Evolutionary conservation across 2,797 vertebrate species (phyloP).

Genomic region (Prionace glauca): DNA sequence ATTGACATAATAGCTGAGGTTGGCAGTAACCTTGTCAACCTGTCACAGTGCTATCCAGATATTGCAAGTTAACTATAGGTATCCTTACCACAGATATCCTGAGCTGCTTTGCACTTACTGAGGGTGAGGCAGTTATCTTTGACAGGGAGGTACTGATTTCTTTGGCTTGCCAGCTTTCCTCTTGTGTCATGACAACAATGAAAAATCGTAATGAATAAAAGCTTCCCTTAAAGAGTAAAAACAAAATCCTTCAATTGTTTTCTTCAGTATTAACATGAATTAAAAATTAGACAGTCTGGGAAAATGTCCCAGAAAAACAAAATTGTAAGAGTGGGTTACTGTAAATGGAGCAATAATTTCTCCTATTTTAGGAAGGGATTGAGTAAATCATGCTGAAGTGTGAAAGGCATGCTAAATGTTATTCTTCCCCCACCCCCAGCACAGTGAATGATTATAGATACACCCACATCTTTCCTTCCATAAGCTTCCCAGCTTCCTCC

Average conservation of each 20-base stretch:
- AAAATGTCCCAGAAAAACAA: background rate
- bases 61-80: background rate
- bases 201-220: background rate
- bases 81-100: background rate
- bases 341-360: background rate
- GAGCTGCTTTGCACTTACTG: background rate
- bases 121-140: background rate
- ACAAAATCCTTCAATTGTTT: background rate
- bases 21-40: background rate
- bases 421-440: background rate
- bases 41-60: background rate
- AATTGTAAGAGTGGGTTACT: background rate
- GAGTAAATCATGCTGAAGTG: background rate
- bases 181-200: background rate
- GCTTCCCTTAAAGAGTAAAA: background rate
- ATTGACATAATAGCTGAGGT: background rate
- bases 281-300: background rate
- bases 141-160: background rate
- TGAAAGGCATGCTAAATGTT: background rate
- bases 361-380: background rate
- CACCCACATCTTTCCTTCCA: background rate
- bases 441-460: background rate
- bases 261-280: background rate
- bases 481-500: background rate
- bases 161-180: background rate